phyloP scores from a whole-genome alignment of 1,140 invertebrate genomes.

The Brachystomella parvula region DNA sequence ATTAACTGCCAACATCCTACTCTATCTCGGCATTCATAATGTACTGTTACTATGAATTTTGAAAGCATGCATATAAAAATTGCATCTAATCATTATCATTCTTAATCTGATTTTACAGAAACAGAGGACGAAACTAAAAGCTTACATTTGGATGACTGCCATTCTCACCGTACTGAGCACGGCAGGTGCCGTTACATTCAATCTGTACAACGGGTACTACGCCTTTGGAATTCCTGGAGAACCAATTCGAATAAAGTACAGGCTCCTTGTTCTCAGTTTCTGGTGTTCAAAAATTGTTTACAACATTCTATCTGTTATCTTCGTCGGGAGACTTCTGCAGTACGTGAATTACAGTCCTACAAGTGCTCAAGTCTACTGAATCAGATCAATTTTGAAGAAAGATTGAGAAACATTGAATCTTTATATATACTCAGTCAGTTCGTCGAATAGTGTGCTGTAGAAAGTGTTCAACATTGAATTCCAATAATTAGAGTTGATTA shows the following conservation, averaged over 20 bases:
- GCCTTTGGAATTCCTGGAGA: not conserved
- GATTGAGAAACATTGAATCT: not conserved
- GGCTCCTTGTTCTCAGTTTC: not conserved
- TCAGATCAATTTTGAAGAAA: too few relatives aligned
- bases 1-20: not conserved
- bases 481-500: too few relatives aligned
- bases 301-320: not conserved
- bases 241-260: not conserved
- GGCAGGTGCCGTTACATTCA: not conserved
- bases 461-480: too few relatives aligned
- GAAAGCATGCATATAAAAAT: not conserved
- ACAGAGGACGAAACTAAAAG: not conserved
- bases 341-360: not conserved
- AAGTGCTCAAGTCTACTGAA: not conserved
- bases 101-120: not conserved
- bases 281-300: slow-evolving; percentile 6
- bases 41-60: not conserved
- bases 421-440: not conserved
- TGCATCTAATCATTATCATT: not conserved
- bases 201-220: not conserved
- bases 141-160: not conserved
- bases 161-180: not conserved
- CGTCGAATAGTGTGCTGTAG: not conserved
- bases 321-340: not conserved
- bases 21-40: not conserved